Base-by-base conservation (phyloP, 2,888 invertebrate species). In the Microctonus brassicae region DNA sequence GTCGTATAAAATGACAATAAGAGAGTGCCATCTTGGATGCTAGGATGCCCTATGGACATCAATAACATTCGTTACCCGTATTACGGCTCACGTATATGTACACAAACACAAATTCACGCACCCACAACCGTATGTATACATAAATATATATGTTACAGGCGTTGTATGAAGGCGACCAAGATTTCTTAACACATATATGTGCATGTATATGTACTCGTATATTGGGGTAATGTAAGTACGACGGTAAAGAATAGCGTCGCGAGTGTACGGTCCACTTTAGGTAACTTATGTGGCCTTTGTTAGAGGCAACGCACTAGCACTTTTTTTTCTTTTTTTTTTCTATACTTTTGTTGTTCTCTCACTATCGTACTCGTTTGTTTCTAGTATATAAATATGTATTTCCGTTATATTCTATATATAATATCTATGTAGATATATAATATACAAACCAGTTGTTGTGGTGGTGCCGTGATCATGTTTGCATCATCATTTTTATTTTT, bases 1-100 rank as follows among this genome's bases (percentile, higher is more conserved):
- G 77, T 78, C 80, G 82, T 84, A 84, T 83, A 84, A 84, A 83
- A 83, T 81, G 83, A 83, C 83, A 81, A 84, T 84, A 84, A 84
- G 82, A 81, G 80, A 79, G 79, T 76, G 80, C 77, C 82, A 77
- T 75, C 72, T 73, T 66, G 73, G 39, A 20, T 62, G 53, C 65
- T 66, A 34, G 70, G 33, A 63, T 73, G 74, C 73, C 72, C 57
- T 17, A 29, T 47, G 80, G 79, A 80, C 84, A 84, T 84, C 84
- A 84, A 84, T 84, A 84, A 84, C 84, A 83, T 84, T 84, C 83
- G 84, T 84, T 84, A 84, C 80, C 80, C 77, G 77, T 68, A 72
- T 69, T 76, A 72, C 74, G 26, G 39, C 26, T 55, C 67, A 61
- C 57, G 63, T 64, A 53, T 20, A 69, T 53, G 34, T 9, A 33